phyloP scores from a whole-genome alignment of 2,888 invertebrate genomes.

The Ophioninae sp. region DNA sequence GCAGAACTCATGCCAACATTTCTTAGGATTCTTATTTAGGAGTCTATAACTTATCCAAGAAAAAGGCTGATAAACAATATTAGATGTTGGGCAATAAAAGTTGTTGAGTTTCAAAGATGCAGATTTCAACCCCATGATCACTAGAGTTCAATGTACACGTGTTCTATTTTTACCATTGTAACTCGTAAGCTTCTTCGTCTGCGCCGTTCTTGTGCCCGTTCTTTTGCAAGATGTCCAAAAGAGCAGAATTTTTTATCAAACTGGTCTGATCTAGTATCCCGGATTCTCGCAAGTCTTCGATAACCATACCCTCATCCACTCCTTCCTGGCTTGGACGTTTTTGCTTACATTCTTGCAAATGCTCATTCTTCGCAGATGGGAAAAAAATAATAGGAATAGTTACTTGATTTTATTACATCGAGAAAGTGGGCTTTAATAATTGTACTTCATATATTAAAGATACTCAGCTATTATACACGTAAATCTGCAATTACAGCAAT shows the following conservation, averaged over 20 bases:
- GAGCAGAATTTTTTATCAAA: conserved; percentile 65
- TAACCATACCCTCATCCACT: conserved; percentile 45
- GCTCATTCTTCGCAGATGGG: background rate
- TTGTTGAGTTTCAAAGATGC: too few species aligned
- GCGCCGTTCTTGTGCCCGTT: conserved; percentile 26
- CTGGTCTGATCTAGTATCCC: conserved; percentile 64
- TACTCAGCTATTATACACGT: too few species aligned
- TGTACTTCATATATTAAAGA: too few species aligned
- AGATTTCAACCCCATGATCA: too few species aligned
- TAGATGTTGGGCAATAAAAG: too few species aligned
- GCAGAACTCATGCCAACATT: too few species aligned
- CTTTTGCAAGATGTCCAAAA: conserved; percentile 56
- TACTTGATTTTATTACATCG: background rate
- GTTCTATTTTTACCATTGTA: conserved; percentile 7
- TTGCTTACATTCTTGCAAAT: background rate
- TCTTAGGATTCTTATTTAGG: too few species aligned
- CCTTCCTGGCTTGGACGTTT: background rate
- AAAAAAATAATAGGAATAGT: background rate
- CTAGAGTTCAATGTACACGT: background rate
- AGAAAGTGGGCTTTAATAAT: too few species aligned
- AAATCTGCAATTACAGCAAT: too few species aligned
- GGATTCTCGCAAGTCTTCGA: conserved; percentile 75
- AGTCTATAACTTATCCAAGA: too few species aligned
- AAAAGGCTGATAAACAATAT: too few species aligned
- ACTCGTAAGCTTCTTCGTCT: conserved; percentile 52